Evolutionary conservation across 2,888 invertebrate species (phyloP), one percentile per base, ranked within the genome.

Genomic region (Dusona sp.): DNA sequence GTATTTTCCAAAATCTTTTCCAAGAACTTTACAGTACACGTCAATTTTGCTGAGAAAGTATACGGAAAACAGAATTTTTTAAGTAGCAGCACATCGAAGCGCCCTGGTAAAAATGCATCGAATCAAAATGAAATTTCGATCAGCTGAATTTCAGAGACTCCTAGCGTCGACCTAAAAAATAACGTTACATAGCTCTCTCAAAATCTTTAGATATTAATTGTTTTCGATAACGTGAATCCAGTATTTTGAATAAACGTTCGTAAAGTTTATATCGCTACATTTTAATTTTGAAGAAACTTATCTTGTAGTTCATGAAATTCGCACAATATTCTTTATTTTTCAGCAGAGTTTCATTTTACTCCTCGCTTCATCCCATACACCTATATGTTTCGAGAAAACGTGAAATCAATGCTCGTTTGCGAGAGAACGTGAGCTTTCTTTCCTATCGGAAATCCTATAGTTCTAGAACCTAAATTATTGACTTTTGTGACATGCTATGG

Each of bases 341-440:
- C 19, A 51, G 9, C n/a, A 16, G 11, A 6, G 22, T 36, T 7
- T 25, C 45, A 45, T 79, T 61, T 61, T 61, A 45, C 45, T 70
- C 54, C 57, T 22, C 38, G 22, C 45, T 33, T 16, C 3, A 19
- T 42, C 51, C 1, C 45, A 6, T 48, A 29, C 22, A 33, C 22
- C 29, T 33, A 22, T 33, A 19, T 33, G 42, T 57, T n/a, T 42
- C 65, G 45, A 67, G 64, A 64, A 75, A 70, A 65, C 65, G 65
- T 42, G 51, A 70, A 83, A 83, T 75, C 83, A 79, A 83, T 75
- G 75, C 57, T 79, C 79, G 70, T 57, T 79, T 64, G 16, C 61
- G 22, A 64, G 42, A 25, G 78, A 33, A 83, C 85, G 82, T 83
- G 85, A 86, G 74, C 73, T 64, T 86, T 79, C 29, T 70, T 86